These are phyloP conservation scores for Thamnophis elegans DNA, from an alignment of 2,797 vertebrate species.

Conservation along the genomic window DNA sequence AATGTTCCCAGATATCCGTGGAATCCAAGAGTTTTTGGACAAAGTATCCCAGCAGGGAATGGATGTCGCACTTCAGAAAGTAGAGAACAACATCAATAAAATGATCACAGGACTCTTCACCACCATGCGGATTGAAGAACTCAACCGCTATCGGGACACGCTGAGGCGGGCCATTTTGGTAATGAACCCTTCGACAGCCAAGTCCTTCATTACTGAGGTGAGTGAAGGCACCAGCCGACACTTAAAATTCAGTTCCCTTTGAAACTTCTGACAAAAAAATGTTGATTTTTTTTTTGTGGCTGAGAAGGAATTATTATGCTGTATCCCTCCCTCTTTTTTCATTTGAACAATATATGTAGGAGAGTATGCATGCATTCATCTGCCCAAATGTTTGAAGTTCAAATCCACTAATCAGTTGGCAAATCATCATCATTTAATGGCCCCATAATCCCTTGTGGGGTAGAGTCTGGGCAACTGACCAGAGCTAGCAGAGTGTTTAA, in stretches of 20 bases:
- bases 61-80: slow-evolving; percentile 97
- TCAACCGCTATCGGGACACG: slow-evolving; percentile 95
- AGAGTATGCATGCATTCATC: background rate
- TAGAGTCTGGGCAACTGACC: too few species aligned
- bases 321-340: background rate
- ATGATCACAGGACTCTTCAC: slow-evolving; percentile 98
- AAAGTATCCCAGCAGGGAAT: slow-evolving; percentile 95
- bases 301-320: background rate
- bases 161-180: slow-evolving; percentile 91
- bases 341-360: background rate
- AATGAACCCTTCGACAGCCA: slow-evolving; percentile 94
- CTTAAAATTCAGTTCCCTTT: background rate
- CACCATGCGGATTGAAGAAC: slow-evolving; percentile 92
- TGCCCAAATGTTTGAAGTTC: background rate
- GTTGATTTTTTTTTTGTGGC: background rate
- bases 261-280: background rate
- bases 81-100: slow-evolving; percentile 97
- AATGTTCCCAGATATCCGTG: slow-evolving; percentile 88
- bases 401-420: background rate
- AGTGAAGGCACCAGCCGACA: slow-evolving; percentile 29
- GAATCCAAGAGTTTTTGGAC: slow-evolving; percentile 97
- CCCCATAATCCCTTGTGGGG: too few species aligned
- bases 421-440: too few species aligned
- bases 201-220: slow-evolving; percentile 96
- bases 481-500: too few species aligned